Conservation (phyloP, 2,888 invertebrate genomes). For the Apomyelois bistriatella region DNA sequence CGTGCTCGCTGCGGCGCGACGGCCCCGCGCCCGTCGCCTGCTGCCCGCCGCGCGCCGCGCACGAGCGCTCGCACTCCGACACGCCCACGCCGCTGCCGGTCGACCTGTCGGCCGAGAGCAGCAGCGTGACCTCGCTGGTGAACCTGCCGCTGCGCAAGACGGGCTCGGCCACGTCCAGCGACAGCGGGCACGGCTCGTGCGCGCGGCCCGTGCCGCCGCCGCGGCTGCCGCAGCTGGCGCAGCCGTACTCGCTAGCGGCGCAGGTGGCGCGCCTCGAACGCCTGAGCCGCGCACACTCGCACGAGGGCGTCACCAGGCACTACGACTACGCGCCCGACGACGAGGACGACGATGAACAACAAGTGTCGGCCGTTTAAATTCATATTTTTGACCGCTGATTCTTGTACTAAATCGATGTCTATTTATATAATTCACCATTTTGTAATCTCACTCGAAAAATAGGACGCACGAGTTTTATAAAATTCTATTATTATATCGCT, state of each 20-base stretch:
- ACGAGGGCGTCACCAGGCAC: constrained; percentile 90
- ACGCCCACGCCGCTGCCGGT: constrained; percentile 92
- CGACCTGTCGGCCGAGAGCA: constrained; percentile 95
- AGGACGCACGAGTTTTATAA: constrained; percentile 71
- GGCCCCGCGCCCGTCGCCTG: constrained; percentile 73
- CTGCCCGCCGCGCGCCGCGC: constrained; percentile 81
- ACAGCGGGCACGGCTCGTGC: constrained; percentile 92
- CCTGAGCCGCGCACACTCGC: constrained; percentile 90
- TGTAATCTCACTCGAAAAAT: constrained; percentile 76
- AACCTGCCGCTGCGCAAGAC: constrained; percentile 94
- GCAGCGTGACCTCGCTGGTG: constrained; percentile 95
- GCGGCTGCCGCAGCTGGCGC: constrained; percentile 86
- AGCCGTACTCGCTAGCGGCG: constrained; percentile 91
- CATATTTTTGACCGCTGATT: constrained; percentile 36
- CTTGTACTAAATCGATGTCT: constrained; percentile 48
- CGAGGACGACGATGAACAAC: constrained; percentile 76
- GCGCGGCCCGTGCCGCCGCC: constrained; percentile 85
- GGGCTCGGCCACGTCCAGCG: constrained; percentile 95
- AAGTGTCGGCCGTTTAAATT: constrained; percentile 73
- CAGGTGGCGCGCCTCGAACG: constrained; percentile 92
- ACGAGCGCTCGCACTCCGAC: constrained; percentile 94
- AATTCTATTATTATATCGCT: constrained; percentile 55
- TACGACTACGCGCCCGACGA: constrained; percentile 83
- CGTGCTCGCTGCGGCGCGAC: constrained; percentile 81
- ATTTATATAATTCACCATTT: constrained; percentile 70